Evolutionary conservation across 2,797 vertebrate species (phyloP), one percentile per base, ranked within the genome.

Genomic region (Odontamblyopus rebecca): DNA sequence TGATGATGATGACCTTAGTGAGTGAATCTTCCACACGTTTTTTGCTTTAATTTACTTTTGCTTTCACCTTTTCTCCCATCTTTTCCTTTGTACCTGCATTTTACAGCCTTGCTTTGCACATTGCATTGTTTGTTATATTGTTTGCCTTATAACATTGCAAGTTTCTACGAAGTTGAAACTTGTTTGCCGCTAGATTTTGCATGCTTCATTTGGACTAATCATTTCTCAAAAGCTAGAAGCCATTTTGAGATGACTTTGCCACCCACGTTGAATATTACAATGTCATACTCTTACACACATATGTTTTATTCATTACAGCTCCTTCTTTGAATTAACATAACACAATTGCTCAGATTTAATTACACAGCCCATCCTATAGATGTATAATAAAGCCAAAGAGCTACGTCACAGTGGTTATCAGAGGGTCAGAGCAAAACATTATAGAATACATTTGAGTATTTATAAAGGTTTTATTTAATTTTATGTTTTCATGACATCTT

Each of bases 1-100:
- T 82, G 80, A 92, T 72, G 88, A 95, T 92, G 97, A 98, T 92
- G 97, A 98, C 87, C 94, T 98, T 94, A 96, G 98, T 98, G 94
- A 97, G 96, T 96, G 93, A 88, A 91, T 88, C 91, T 95, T 93
- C 90, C 84, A 77, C 80, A 90, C 81, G 86, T 81, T 89, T 90
- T 85, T 88, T 91, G 50, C 48, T 51, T 53, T 41, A 53, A 41
- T 67, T 67, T 67, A 67, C 64, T 54, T 91, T 92, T 86, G 91
- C 92, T 89, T 87, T 83, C 73, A 75, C 67, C 64, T 76, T 79
- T 69, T 74, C 81, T 79, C 60, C 71, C 53, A 75, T 15, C 35
- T 56, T 79, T 72, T 38, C 27, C 27, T 78, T 78, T 56, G 77
- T 3, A 71, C 73, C 84, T 74, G 51, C 70, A 48, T 50, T 13